phyloP scores from a whole-genome alignment of 1,140 invertebrate species.

The Pinna nobilis region DNA sequence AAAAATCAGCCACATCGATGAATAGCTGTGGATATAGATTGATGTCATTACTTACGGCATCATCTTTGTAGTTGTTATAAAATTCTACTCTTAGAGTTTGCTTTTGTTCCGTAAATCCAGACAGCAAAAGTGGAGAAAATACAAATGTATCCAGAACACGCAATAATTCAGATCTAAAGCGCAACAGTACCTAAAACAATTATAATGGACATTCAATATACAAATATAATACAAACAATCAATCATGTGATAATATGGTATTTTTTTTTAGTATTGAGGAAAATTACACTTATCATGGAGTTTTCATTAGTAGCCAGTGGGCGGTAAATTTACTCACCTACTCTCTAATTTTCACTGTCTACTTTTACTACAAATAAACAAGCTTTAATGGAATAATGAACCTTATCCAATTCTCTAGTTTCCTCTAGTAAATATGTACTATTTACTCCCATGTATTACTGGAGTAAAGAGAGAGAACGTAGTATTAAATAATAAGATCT shows the following conservation, averaged over 20 bases:
- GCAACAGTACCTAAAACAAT: constrained; percentile 39
- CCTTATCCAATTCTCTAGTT: no score
- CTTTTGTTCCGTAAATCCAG: constrained; percentile 46
- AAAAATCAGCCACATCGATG: neutral
- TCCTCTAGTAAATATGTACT: no score
- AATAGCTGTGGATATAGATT: no score
- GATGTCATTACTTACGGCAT: constrained; percentile 48
- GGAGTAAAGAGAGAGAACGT: no score
- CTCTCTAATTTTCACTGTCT: neutral
- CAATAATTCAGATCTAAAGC: constrained; percentile 48
- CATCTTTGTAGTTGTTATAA: constrained; percentile 45
- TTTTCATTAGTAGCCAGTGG: no score
- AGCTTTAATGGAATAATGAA: neutral
- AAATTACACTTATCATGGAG: no score
- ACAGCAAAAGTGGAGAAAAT: constrained; percentile 43
- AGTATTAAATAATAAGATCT: no score
- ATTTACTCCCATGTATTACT: no score
- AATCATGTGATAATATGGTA: neutral
- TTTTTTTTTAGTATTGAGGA: no score
- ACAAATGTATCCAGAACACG: constrained; percentile 44
- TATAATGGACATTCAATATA: neutral
- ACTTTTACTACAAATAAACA: neutral
- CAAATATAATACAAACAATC: neutral
- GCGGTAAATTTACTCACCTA: no score
- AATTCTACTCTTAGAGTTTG: constrained; percentile 43